Evolutionary conservation across 2,888 invertebrate genomes (phyloP).

Genomic region (Aspidapion aeneum): DNA sequence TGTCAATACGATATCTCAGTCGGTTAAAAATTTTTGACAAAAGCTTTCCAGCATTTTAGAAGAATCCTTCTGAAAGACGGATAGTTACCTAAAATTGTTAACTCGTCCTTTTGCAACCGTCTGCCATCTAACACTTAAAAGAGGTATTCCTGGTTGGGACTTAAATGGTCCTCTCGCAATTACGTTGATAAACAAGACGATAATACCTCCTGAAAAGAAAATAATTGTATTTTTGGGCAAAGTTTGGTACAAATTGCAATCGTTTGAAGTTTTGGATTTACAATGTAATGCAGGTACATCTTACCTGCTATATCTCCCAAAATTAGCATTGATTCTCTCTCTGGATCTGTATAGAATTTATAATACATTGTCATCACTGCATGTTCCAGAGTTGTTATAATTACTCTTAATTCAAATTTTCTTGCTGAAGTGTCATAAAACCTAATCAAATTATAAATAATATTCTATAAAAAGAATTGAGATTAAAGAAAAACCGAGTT

Average conservation of each 20-base stretch:
- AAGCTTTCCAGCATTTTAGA: no score
- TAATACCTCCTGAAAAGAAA: slow-evolving; percentile 48
- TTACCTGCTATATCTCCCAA: slow-evolving; percentile 71
- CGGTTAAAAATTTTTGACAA: no score
- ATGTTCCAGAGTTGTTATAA: slow-evolving; percentile 64
- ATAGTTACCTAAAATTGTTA: slow-evolving; percentile 30
- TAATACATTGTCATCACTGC: slow-evolving; percentile 58
- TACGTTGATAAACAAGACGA: slow-evolving; percentile 60
- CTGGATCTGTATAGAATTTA: slow-evolving; percentile 55
- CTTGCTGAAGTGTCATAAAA: slow-evolving; percentile 77
- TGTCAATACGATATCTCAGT: no score
- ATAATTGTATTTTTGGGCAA: not conserved
- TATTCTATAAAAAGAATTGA: no score
- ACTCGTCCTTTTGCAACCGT: slow-evolving; percentile 36
- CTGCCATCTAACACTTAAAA: slow-evolving; percentile 57
- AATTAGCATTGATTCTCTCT: slow-evolving; percentile 60
- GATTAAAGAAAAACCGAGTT: no score
- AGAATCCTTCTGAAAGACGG: no score
- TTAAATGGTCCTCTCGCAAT: slow-evolving; percentile 66
- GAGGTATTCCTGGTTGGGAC: slow-evolving; percentile 60
- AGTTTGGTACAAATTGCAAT: no score
- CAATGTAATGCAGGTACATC: not conserved
- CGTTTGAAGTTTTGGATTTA: not conserved
- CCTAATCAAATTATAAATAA: slow-evolving; percentile 11
- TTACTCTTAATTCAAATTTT: slow-evolving; percentile 67